A percentile compares a stretch with the other conserved stretches of the same genome.
phyloP scores from a whole-genome alignment of 2,797 vertebrate genomes.

The Cetoscarus ocellatus region DNA sequence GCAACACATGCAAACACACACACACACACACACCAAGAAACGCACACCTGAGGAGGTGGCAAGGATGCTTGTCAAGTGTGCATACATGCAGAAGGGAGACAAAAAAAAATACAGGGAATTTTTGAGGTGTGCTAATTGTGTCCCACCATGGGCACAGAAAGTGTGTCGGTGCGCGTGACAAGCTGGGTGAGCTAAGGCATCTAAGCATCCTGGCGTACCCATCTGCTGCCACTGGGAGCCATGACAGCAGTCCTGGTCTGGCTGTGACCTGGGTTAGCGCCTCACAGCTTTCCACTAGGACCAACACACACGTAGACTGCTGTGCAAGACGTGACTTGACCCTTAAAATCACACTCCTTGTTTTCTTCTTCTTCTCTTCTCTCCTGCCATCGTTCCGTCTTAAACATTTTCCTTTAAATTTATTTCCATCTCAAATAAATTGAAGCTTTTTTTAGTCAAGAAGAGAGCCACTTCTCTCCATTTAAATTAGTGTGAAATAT shows the following conservation, averaged over 20 bases:
- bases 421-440: constrained; percentile 25
- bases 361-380: not conserved
- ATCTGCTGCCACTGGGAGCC: constrained; percentile 79
- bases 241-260: constrained; percentile 68
- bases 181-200: constrained; percentile 57
- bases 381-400: not conserved
- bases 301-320: constrained; percentile 4
- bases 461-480: constrained; percentile 13
- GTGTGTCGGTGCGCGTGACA: constrained; percentile 51
- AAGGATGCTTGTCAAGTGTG: constrained; percentile 18
- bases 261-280: constrained; percentile 70
- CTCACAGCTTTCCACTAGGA: constrained; percentile 63
- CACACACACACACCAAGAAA: constrained; percentile 35
- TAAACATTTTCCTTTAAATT: constrained; percentile 3
- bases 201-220: constrained; percentile 69
- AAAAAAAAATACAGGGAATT: constrained; percentile 50
- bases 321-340: constrained; percentile 16
- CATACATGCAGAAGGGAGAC: constrained; percentile 16
- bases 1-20: constrained; percentile 34
- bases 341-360: not conserved
- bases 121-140: constrained; percentile 68
- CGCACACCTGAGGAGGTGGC: constrained; percentile 52
- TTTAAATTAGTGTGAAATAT: constrained; percentile 62
- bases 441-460: constrained; percentile 19
- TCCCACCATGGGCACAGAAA: constrained; percentile 56